phyloP scores from a whole-genome alignment of 2,888 invertebrate genomes.

The Teleiodes luculella region DNA sequence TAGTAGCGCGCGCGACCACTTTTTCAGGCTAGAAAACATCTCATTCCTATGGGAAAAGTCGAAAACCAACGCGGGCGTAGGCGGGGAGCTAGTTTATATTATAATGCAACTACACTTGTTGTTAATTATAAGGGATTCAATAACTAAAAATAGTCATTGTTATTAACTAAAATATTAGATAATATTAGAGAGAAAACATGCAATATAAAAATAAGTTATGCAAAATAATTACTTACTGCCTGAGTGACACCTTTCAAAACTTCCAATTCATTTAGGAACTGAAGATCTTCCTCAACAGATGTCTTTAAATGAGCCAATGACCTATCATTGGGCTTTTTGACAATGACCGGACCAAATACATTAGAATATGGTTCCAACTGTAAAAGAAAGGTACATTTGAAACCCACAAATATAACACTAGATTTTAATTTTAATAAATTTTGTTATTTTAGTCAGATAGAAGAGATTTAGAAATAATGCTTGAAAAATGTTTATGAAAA shows the following conservation, averaged over 20 bases:
- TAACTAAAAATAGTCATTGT: neutral
- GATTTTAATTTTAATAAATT: too few relatives aligned
- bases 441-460: too few relatives aligned
- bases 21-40: too few relatives aligned
- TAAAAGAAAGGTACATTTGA: constrained; percentile 20
- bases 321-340: constrained; percentile 47
- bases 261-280: constrained; percentile 81
- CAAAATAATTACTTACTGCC: constrained; percentile 51
- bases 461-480: too few relatives aligned
- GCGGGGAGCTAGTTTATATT: too few relatives aligned
- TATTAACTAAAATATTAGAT: too few relatives aligned
- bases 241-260: constrained; percentile 77
- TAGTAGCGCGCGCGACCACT: too few relatives aligned
- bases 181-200: neutral
- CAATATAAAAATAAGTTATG: constrained; percentile 6
- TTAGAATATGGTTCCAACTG: constrained; percentile 59
- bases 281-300: constrained; percentile 77
- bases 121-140: neutral
- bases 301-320: constrained; percentile 52
- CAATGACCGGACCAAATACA: constrained; percentile 55
- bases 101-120: neutral
- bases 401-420: too few relatives aligned
- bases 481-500: too few relatives aligned
- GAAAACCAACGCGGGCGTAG: too few relatives aligned
- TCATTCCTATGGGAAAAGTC: too few relatives aligned